Evolutionary conservation across 1,140 invertebrate species (phyloP).

Genomic region (Gerris buenoi): DNA sequence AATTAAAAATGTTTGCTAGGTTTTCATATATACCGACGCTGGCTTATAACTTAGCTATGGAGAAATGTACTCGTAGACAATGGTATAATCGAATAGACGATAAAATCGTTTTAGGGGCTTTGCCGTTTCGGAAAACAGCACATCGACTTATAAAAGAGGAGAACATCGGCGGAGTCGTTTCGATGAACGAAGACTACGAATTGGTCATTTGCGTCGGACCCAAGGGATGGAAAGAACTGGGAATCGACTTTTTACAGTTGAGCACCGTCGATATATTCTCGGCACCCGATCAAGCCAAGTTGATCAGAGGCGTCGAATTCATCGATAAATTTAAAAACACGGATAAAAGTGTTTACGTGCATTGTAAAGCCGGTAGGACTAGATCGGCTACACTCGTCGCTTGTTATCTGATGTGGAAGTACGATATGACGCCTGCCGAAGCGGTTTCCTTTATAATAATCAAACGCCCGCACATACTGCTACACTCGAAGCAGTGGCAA

Average conservation of each 20-base stretch:
- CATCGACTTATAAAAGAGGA: conserved; percentile 62
- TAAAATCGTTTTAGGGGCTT: conserved; percentile 78
- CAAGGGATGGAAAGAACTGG: conserved; percentile 66
- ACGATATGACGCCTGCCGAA: conserved; percentile 33
- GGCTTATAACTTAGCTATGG: neutral
- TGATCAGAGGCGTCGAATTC: conserved; percentile 71
- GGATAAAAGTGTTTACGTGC: conserved; percentile 75
- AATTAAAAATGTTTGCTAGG: neutral
- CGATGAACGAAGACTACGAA: conserved; percentile 96
- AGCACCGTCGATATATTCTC: conserved; percentile 88
- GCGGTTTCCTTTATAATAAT: neutral
- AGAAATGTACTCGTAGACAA: conserved; percentile 38
- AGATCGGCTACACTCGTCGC: conserved; percentile 89
- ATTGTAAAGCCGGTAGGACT: conserved; percentile 94
- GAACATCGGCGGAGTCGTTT: conserved; percentile 80
- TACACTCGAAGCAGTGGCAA: neutral
- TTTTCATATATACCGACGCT: neutral
- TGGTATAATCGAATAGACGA: conserved; percentile 95
- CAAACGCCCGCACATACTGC: neutral
- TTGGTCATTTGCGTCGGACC: conserved; percentile 27
- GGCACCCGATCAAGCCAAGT: conserved; percentile 77
- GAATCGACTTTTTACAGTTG: conserved; percentile 76
- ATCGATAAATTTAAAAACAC: conserved; percentile 55
- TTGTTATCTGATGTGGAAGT: conserved; percentile 76
- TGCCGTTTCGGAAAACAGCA: conserved; percentile 76